Evolutionary conservation across 1,140 invertebrate genomes (phyloP).

Genomic region (Leptinotarsa texana): DNA sequence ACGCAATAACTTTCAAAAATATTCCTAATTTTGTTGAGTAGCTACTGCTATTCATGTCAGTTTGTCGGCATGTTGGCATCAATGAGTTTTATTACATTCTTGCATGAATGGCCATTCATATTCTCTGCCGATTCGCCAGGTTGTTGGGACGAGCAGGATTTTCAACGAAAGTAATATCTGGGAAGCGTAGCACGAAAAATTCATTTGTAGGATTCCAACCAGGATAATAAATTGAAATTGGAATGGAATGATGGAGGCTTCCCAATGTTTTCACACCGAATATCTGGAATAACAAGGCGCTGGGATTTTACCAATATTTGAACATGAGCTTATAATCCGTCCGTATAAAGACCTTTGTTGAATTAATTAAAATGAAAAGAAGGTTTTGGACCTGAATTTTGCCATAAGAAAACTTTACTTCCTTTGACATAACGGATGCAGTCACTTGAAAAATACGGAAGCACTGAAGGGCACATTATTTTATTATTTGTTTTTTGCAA

Average conservation of each 20-base stretch:
- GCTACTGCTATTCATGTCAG: not conserved
- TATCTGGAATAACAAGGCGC: too few relatives aligned
- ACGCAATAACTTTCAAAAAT: too few relatives aligned
- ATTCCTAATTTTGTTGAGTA: too few relatives aligned
- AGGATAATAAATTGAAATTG: conserved; percentile 21
- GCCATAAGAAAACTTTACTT: not conserved
- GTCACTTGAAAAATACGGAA: too few relatives aligned
- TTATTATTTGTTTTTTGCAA: too few relatives aligned
- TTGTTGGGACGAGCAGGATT: not conserved
- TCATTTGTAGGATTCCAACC: conserved; percentile 15
- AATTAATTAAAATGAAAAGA: too few relatives aligned
- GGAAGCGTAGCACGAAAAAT: conserved; percentile 7
- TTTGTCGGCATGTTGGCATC: not conserved
- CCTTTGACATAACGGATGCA: too few relatives aligned
- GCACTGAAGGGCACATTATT: too few relatives aligned
- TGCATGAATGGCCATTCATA: conserved; percentile 1
- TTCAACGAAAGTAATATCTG: conserved; percentile 10
- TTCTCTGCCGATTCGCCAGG: not conserved
- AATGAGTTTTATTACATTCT: conserved; percentile 10
- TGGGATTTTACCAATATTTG: too few relatives aligned
- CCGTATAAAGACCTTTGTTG: too few relatives aligned
- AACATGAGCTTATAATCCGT: too few relatives aligned
- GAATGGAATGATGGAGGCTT: not conserved
- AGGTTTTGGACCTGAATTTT: not conserved
- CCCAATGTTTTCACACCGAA: too few relatives aligned